Percentiles rank a stretch among this genome's conserved stretches.
Evolutionary conservation across 1,140 invertebrate species (phyloP).

Genomic region (Leptopilina clavipes): DNA sequence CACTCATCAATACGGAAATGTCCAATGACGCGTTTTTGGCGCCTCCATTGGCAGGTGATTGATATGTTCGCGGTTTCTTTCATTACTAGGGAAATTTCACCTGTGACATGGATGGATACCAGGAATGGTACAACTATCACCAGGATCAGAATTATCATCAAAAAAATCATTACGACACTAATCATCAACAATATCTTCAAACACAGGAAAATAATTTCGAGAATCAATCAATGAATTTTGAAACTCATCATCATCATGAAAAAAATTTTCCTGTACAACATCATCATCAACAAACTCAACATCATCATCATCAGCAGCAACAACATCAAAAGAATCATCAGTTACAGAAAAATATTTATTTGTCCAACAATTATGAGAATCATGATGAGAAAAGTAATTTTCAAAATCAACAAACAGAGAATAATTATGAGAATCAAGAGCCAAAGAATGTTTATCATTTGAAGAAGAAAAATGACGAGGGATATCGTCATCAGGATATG

Average conservation of each 20-base stretch:
- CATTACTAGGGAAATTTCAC: conserved; percentile 38
- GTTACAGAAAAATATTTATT: conserved; percentile 38
- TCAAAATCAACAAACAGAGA: conserved; percentile 33
- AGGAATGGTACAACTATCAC: conserved; percentile 70
- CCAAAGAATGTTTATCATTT: no score
- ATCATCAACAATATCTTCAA: not conserved
- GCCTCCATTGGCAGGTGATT: conserved; percentile 54
- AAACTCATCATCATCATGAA: no score
- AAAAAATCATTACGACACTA: conserved; percentile 46
- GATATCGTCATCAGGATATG: no score
- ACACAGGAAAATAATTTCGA: not conserved
- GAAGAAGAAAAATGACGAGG: no score
- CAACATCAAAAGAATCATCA: conserved; percentile 39
- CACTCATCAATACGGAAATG: conserved; percentile 44
- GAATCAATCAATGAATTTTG: not conserved
- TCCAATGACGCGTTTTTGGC: conserved; percentile 28
- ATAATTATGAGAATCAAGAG: no score
- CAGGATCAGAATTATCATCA: conserved; percentile 61
- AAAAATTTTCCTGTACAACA: conserved; percentile 19
- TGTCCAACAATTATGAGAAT: conserved; percentile 38
- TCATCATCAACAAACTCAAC: no score
- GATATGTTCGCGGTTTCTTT: conserved; percentile 56
- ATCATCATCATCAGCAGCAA: conserved; percentile 40
- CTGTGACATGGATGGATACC: conserved; percentile 72
- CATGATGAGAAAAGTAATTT: conserved; percentile 1